Evolutionary conservation across 2,113 vertebrate species (phyloP).

Genomic region (Enhydra lutris): DNA sequence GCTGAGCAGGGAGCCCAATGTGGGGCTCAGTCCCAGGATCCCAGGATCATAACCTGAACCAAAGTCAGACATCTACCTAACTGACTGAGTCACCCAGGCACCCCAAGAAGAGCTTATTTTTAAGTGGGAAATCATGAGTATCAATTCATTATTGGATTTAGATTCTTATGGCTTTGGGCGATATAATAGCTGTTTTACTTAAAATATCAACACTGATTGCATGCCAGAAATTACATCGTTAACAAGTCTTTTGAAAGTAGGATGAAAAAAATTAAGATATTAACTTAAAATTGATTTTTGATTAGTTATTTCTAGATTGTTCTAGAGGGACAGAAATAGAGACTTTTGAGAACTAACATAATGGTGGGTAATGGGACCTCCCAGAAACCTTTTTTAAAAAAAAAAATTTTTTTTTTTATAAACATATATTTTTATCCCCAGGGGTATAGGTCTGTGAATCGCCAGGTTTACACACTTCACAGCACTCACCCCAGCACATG

Average conservation of each 20-base stretch:
- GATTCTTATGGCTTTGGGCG: not conserved
- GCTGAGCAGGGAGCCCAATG: not conserved
- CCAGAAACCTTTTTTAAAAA: not conserved
- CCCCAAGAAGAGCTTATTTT: not conserved
- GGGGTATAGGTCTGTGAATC: too few species aligned
- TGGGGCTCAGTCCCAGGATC: too few species aligned
- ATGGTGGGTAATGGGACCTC: not conserved
- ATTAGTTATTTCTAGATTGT: slow-evolving; percentile 3
- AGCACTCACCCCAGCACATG: too few species aligned
- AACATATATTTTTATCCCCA: too few species aligned
- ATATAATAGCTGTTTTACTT: not conserved
- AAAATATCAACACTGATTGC: not conserved
- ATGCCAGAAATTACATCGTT: not conserved
- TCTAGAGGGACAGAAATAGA: not conserved
- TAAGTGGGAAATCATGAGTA: not conserved
- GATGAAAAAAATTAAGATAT: not conserved
- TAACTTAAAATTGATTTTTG: not conserved
- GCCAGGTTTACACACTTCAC: too few species aligned
- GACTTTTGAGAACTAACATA: not conserved
- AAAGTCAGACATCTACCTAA: not conserved
- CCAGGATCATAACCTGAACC: not conserved
- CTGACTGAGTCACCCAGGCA: not conserved
- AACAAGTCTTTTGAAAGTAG: not conserved
- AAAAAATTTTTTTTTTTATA: too few species aligned
- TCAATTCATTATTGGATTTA: not conserved